Conservation (phyloP, 2,797 vertebrate genomes). For the Syndactyla subalaris region DNA sequence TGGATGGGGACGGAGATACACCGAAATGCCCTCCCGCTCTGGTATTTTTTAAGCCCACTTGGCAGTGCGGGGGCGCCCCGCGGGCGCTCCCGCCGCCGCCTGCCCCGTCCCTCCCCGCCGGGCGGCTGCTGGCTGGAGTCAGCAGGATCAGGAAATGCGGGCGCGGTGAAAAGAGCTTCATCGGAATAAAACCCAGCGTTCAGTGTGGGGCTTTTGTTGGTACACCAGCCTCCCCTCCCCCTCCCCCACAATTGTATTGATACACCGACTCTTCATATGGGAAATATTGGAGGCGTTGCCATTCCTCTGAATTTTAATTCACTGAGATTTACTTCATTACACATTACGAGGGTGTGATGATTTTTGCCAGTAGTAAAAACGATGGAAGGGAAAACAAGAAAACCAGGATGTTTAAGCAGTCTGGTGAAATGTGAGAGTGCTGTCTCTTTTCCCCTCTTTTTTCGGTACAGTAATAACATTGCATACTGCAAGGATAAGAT, state of each 20-base stretch:
- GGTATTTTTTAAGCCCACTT: not conserved
- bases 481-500: conserved; percentile 23
- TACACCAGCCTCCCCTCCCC: not conserved
- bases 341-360: conserved; percentile 19
- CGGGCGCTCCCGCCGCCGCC: not conserved
- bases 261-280: conserved; percentile 11
- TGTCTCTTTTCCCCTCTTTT: not conserved
- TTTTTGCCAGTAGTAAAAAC: conserved; percentile 41
- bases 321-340: conserved; percentile 7
- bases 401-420: not conserved
- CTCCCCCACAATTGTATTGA: not conserved
- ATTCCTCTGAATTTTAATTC: conserved; percentile 1
- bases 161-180: not conserved
- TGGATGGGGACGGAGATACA: not conserved
- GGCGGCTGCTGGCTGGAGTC: not conserved
- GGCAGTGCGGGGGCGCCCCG: not conserved
- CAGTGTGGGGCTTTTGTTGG: not conserved
- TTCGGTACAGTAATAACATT: not conserved
- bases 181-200: conserved; percentile 19
- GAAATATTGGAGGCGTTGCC: not conserved
- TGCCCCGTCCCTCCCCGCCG: not conserved
- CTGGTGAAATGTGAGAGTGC: conserved; percentile 27
- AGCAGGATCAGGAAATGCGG: not conserved
- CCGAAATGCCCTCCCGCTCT: not conserved
- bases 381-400: not conserved